Evolutionary conservation across 2,888 invertebrate species (phyloP).

Genomic region (Cenopis cana): DNA sequence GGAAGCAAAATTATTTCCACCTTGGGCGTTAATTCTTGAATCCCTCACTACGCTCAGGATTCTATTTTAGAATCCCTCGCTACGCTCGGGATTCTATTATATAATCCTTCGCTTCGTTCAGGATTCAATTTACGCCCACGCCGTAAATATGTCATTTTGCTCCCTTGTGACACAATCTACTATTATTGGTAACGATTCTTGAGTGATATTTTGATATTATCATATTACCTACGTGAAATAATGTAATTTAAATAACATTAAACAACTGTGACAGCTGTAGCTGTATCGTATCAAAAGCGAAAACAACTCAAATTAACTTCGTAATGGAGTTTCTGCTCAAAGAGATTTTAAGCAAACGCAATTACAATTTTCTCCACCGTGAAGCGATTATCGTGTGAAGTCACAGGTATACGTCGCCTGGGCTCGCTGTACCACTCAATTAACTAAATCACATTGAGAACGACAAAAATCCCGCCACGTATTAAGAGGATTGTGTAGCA

Average conservation of each 20-base stretch:
- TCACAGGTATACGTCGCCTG: conserved; percentile 25
- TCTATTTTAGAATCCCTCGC: too few species aligned
- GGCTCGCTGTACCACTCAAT: conserved; percentile 33
- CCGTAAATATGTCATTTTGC: too few species aligned
- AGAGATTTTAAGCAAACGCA: conserved; percentile 57
- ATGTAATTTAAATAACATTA: conserved; percentile 28
- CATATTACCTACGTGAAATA: conserved; percentile 9
- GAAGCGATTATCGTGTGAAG: conserved; percentile 51
- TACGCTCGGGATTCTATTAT: too few species aligned
- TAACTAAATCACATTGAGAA: conserved; percentile 25
- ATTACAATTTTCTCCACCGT: conserved; percentile 62
- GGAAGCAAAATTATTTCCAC: too few species aligned
- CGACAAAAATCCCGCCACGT: conserved; percentile 15
- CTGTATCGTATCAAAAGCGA: conserved; percentile 44
- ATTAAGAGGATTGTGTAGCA: background rate
- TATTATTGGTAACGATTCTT: background rate
- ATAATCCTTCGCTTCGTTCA: too few species aligned
- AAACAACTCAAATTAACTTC: conserved; percentile 55
- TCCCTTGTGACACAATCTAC: too few species aligned
- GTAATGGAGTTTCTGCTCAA: conserved; percentile 61
- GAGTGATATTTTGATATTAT: background rate
- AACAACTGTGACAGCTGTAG: conserved; percentile 24
- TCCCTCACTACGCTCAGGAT: too few species aligned
- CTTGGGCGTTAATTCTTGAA: too few species aligned
- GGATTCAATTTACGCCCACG: too few species aligned